Evolutionary conservation across 2,113 vertebrate species (phyloP).

Genomic region (Corythornis madagascariensis): DNA sequence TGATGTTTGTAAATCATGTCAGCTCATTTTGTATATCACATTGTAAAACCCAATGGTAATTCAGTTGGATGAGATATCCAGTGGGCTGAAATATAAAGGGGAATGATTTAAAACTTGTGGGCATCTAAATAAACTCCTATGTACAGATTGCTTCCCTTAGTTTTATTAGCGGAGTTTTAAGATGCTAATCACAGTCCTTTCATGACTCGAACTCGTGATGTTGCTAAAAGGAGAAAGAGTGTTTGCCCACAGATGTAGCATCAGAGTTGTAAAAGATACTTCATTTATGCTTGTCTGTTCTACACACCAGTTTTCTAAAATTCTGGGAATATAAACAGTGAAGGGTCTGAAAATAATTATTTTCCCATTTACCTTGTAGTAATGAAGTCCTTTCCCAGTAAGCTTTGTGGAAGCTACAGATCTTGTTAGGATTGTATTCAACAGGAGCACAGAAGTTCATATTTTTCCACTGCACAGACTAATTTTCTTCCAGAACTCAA

Average conservation of each 20-base stretch:
- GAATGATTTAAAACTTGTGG: constrained; percentile 62
- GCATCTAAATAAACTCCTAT: constrained; percentile 73
- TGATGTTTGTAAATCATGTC: constrained; percentile 70
- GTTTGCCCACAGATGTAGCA: neutral
- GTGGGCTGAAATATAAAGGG: constrained; percentile 58
- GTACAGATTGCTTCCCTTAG: constrained; percentile 56
- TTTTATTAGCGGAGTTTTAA: constrained; percentile 23
- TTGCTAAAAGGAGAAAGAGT: neutral
- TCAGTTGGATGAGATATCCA: constrained; percentile 53
- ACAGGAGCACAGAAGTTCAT: neutral
- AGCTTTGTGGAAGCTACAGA: neutral
- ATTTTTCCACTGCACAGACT: neutral
- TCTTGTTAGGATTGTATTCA: neutral
- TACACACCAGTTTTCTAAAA: neutral
- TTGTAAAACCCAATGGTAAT: constrained; percentile 73
- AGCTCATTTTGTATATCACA: constrained; percentile 68
- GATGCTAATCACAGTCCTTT: neutral
- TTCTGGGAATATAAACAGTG: neutral
- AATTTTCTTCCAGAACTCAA: neutral
- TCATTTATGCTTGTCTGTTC: neutral
- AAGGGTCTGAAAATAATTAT: neutral
- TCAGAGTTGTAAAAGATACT: neutral
- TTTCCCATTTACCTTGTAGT: neutral
- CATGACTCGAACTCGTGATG: neutral
- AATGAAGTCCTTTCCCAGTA: neutral